phyloP scores from a whole-genome alignment of 2,888 invertebrate species.

The Lordiphosa andalusiaca region DNA sequence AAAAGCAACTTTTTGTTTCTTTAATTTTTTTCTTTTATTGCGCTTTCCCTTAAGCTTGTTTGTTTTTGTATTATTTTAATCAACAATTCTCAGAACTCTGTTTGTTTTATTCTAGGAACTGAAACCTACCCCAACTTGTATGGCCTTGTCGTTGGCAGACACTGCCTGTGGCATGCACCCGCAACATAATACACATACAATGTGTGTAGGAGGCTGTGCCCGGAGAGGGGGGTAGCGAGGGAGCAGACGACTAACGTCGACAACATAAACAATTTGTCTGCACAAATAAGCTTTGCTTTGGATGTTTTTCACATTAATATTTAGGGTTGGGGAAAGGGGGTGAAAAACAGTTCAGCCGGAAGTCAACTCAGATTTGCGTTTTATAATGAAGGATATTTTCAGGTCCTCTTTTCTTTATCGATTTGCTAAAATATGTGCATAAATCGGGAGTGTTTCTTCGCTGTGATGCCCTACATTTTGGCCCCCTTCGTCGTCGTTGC shows the following conservation, averaged over 20 bases:
- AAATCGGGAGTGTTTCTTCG: no score
- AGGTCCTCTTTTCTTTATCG: no score
- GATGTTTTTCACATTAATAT: neutral
- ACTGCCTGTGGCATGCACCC: slow-evolving; percentile 28
- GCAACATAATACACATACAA: slow-evolving; percentile 3
- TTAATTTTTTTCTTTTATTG: slow-evolving; percentile 6
- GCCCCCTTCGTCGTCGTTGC: no score
- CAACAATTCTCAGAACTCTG: slow-evolving; percentile 1
- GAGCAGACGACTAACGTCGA: neutral
- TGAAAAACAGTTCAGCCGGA: neutral
- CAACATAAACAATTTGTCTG: slow-evolving; percentile 27
- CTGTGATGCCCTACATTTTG: no score
- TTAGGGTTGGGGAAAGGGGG: neutral
- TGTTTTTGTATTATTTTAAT: slow-evolving; percentile 5
- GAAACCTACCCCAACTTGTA: slow-evolving; percentile 51
- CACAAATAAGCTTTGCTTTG: slow-evolving; percentile 23
- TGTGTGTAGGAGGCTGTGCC: slow-evolving; percentile 3
- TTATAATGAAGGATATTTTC: no score
- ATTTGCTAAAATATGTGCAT: no score
- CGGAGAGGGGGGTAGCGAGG: neutral
- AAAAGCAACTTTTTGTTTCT: slow-evolving; percentile 13
- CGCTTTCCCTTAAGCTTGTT: neutral
- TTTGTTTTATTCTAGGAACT: slow-evolving; percentile 12
- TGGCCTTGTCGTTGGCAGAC: slow-evolving; percentile 45
- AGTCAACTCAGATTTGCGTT: no score